phyloP scores from a whole-genome alignment of 1,140 invertebrate genomes.

The Lepidurus couesii region DNA sequence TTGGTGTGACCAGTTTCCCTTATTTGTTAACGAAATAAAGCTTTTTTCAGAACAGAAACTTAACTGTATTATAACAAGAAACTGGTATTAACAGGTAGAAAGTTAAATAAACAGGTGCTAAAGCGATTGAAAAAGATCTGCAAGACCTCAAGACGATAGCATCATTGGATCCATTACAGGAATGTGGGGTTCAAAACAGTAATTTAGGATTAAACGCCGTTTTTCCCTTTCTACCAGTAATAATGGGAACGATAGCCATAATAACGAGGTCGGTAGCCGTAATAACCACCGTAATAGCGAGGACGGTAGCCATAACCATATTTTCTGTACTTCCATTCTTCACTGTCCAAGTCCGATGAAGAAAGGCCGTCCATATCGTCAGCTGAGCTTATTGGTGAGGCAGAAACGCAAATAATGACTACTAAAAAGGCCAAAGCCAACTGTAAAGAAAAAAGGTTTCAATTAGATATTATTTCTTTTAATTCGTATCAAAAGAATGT shows the following conservation, averaged over 20 bases:
- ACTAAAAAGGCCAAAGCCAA: neutral
- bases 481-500: neutral
- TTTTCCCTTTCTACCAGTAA: neutral
- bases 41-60: neutral
- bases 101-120: neutral
- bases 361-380: neutral
- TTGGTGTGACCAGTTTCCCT: neutral
- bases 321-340: neutral
- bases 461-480: neutral
- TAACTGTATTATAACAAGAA: neutral
- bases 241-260: neutral
- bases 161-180: too few species aligned
- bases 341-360: neutral
- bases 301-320: neutral
- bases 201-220: too few species aligned
- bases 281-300: neutral
- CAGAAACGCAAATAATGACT: neutral
- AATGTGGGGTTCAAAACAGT: too few species aligned
- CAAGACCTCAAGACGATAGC: too few species aligned
- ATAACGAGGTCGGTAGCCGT: neutral
- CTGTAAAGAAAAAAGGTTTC: neutral
- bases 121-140: too few species aligned
- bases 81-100: neutral
- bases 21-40: neutral
- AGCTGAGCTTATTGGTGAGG: neutral